phyloP scores from a whole-genome alignment of 2,113 vertebrate species.

The Lasiurus cinereus region DNA sequence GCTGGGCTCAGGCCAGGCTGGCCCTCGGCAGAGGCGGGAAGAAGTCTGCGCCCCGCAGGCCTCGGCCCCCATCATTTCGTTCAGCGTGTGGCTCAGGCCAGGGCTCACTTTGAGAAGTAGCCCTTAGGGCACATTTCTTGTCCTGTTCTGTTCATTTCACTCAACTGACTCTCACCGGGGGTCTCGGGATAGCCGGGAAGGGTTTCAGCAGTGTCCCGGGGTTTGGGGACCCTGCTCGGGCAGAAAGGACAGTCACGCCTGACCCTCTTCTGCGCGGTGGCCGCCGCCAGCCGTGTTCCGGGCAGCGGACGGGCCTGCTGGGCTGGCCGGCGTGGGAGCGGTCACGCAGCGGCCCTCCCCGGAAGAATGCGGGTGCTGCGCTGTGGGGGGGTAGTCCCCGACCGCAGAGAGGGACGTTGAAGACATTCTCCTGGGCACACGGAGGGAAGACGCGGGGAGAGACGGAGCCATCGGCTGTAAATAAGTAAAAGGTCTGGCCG shows the following conservation, averaged over 20 bases:
- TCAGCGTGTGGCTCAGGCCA: neutral
- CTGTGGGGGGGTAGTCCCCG: neutral
- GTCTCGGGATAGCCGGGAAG: neutral
- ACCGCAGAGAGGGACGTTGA: neutral
- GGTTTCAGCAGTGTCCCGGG: neutral
- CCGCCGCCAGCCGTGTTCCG: no score
- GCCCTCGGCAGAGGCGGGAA: neutral
- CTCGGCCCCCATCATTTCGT: neutral
- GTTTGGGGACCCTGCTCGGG: neutral
- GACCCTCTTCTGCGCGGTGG: neutral
- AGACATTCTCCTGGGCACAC: accelerated
- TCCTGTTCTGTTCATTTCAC: accelerated
- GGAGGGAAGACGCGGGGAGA: neutral
- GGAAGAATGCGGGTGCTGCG: neutral
- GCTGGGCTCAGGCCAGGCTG: neutral
- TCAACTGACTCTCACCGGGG: accelerated
- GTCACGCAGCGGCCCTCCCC: neutral
- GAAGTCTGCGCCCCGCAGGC: neutral
- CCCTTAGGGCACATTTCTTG: neutral
- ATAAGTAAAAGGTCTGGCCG: constrained; percentile 59
- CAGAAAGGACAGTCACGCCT: neutral
- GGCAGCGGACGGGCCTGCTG: neutral
- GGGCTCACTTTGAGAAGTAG: accelerated
- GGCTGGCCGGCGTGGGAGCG: no score
- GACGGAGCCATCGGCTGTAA: neutral